Percentiles rank a stretch among this genome's conserved stretches.
Evolutionary conservation across 1,140 invertebrate genomes (phyloP).

Genomic region (Glossosoma conforme): DNA sequence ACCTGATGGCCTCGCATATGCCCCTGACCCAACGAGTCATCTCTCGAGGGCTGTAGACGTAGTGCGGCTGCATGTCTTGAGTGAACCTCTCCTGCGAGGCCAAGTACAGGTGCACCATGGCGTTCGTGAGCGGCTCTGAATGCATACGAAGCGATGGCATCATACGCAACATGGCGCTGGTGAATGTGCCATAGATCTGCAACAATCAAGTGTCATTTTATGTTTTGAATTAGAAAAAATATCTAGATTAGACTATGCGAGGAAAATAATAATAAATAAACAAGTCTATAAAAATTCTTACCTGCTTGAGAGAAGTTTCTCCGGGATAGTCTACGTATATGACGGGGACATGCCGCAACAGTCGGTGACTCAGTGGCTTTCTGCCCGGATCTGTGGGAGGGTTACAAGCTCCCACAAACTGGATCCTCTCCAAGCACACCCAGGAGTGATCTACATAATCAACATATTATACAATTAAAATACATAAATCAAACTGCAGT

Average conservation of each 20-base stretch:
- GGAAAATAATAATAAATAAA: too few relatives aligned
- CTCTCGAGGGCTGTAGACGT: constrained; percentile 99
- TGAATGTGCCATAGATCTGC: constrained; percentile 97
- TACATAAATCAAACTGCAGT: too few relatives aligned
- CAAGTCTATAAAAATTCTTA: too few relatives aligned
- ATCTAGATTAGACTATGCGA: too few relatives aligned
- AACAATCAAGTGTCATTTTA: too few relatives aligned
- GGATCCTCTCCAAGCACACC: constrained; percentile 95
- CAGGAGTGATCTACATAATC: constrained; percentile 94
- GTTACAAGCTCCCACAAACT: constrained; percentile 99
- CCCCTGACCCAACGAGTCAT: constrained; percentile 99
- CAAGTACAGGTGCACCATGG: constrained; percentile 99
- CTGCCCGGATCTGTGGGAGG: constrained; percentile 98
- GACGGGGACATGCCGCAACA: constrained; percentile 92
- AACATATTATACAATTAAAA: too few relatives aligned
- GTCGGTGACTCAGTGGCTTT: constrained; percentile 93
- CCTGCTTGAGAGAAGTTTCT: constrained; percentile 92
- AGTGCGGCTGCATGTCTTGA: constrained; percentile 99
- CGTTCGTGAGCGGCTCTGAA: constrained; percentile 94
- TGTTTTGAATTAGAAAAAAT: too few relatives aligned
- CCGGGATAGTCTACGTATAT: constrained; percentile 99
- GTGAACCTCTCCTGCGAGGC: constrained; percentile 97
- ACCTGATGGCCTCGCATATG: constrained; percentile 95
- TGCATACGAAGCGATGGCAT: constrained; percentile 86
- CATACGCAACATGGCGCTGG: constrained; percentile 91